These are phyloP conservation scores for Aspidoscelis tigris DNA, from an alignment of 2,113 vertebrate genomes.

Conservation along the genomic window DNA sequence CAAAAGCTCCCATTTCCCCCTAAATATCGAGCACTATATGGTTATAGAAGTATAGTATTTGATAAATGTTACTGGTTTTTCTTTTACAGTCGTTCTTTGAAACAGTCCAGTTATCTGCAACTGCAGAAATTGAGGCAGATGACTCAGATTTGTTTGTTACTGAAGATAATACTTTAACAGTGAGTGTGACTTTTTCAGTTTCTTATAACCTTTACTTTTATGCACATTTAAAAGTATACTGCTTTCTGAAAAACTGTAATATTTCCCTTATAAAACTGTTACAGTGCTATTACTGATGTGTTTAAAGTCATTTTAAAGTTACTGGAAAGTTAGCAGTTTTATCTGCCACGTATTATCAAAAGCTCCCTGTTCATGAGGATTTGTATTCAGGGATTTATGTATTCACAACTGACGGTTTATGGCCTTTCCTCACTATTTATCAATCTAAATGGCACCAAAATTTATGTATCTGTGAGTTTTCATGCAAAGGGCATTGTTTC, in stretches of 20 bases:
- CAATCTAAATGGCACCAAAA: too few relatives aligned
- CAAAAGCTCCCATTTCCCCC: neutral
- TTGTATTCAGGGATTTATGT: too few relatives aligned
- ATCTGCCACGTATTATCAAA: neutral
- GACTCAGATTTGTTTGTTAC: constrained; percentile 83
- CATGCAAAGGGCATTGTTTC: too few relatives aligned
- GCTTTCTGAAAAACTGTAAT: neutral
- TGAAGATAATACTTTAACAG: constrained; percentile 77
- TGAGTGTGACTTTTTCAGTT: constrained; percentile 67
- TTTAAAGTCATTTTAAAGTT: constrained; percentile 3
- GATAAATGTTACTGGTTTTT: constrained; percentile 1
- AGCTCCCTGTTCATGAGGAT: too few relatives aligned
- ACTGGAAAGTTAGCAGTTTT: constrained; percentile 13
- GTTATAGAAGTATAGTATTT: neutral
- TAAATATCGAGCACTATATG: neutral
- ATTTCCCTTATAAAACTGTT: neutral
- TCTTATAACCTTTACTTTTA: constrained; percentile 29
- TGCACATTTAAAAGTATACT: neutral
- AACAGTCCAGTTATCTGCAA: constrained; percentile 77
- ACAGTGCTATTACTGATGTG: neutral
- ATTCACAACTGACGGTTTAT: too few relatives aligned
- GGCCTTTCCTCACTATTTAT: too few relatives aligned
- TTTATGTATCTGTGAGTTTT: too few relatives aligned
- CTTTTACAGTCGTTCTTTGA: constrained; percentile 84
- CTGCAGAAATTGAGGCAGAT: constrained; percentile 78